phyloP scores from a whole-genome alignment of 1,140 invertebrate species.

The Philotrypesis tridentata region DNA sequence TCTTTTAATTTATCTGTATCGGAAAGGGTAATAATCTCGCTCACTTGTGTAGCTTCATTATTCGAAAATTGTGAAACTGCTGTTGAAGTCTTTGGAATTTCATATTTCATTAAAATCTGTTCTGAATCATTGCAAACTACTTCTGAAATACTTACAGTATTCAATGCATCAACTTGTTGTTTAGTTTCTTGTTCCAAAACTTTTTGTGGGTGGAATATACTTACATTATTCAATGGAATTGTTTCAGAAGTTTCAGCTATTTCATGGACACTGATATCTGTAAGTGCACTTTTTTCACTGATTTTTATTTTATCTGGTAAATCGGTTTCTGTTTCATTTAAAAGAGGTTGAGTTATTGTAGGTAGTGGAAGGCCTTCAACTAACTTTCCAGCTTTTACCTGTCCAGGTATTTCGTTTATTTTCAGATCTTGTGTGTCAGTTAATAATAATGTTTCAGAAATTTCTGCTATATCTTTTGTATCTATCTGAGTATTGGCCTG shows the following conservation, averaged over 20 bases:
- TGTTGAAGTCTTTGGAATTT: conserved; percentile 44
- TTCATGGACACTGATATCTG: conserved; percentile 59
- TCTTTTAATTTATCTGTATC: conserved; percentile 50
- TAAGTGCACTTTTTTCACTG: conserved; percentile 54
- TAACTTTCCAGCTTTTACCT: neutral
- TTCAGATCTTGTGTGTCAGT: conserved; percentile 40
- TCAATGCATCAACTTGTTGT: conserved; percentile 53
- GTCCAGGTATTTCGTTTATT: conserved; percentile 9
- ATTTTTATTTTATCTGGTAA: conserved; percentile 54
- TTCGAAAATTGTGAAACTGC: conserved; percentile 35
- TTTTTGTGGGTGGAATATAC: conserved; percentile 46
- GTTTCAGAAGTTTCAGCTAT: conserved; percentile 61
- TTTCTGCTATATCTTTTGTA: conserved; percentile 52
- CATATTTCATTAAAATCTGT: conserved; percentile 39
- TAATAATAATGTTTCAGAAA: conserved; percentile 48
- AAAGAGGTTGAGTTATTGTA: conserved; percentile 30
- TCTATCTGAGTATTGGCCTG: conserved; percentile 49
- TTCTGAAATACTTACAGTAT: conserved; percentile 52
- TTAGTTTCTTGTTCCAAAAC: conserved; percentile 53
- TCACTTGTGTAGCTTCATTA: conserved; percentile 54
- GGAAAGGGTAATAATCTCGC: conserved; percentile 53
- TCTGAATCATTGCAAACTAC: conserved; percentile 53
- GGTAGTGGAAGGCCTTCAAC: conserved; percentile 33
- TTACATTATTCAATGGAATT: conserved; percentile 52
- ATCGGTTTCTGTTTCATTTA: conserved; percentile 43